A percentile compares a stretch with the other conserved stretches of the same genome.
Evolutionary conservation across 64 coral and sea anemone species (phyloP).

Genomic region (Pocillopora verrucosa): DNA sequence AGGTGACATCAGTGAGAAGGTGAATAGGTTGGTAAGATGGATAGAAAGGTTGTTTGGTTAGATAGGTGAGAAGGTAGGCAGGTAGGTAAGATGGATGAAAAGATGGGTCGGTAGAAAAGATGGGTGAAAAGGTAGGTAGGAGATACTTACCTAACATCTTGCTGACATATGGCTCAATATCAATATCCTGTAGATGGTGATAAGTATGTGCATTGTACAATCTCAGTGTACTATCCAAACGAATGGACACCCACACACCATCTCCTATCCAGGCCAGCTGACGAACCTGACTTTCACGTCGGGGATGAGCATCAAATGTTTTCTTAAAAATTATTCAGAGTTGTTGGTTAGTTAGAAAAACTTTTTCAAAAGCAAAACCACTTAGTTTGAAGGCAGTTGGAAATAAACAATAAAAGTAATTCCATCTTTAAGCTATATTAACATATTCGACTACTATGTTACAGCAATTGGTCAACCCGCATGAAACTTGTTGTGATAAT

Average conservation of each 20-base stretch:
- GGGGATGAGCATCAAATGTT: constrained; percentile 98
- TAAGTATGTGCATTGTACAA: constrained; percentile 94
- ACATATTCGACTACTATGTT: no score
- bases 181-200: constrained; percentile 94
- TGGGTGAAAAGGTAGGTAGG: neutral
- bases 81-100: no score
- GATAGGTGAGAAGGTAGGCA: no score
- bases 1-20: no score
- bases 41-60: no score
- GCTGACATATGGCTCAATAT: constrained; percentile 97
- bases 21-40: no score
- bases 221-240: constrained; percentile 92
- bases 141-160: constrained; percentile 80
- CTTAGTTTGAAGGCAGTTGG: neutral
- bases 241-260: constrained; percentile 98
- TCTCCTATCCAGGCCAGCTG: constrained; percentile 97
- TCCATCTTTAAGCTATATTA: no score
- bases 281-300: constrained; percentile 95
- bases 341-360: neutral
- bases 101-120: no score
- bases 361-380: neutral
- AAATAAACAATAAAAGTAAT: no score
- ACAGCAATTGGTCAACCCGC: no score
- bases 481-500: no score
- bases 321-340: constrained; percentile 53